A percentile compares a stretch with the other conserved stretches of the same genome.
phyloP scores from a whole-genome alignment of 2,888 invertebrate species.

The Digitonthophagus gazella region DNA sequence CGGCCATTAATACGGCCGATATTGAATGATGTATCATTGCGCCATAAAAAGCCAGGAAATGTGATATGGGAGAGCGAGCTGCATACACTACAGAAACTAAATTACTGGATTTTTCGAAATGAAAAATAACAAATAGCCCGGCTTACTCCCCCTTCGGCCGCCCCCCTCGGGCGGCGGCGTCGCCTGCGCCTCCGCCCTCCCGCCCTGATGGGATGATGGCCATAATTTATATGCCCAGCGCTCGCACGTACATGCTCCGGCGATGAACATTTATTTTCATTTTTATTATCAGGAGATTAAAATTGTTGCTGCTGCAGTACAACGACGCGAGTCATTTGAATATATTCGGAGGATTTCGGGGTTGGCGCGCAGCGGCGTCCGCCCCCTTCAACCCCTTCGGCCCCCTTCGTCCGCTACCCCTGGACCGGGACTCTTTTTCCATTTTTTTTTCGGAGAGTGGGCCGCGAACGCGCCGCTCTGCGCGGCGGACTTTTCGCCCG shows the following conservation, averaged over 20 bases:
- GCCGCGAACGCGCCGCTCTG: neutral
- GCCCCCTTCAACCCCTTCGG: neutral
- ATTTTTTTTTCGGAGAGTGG: slow-evolving; percentile 11
- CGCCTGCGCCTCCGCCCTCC: slow-evolving; percentile 31
- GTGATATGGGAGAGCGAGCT: slow-evolving; percentile 50
- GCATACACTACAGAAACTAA: slow-evolving; percentile 52
- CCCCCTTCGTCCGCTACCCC: slow-evolving; percentile 10
- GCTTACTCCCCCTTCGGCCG: slow-evolving; percentile 42
- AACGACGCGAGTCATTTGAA: slow-evolving; percentile 48
- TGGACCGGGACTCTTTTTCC: neutral
- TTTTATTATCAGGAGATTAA: slow-evolving; percentile 55
- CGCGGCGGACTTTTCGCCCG: slow-evolving; percentile 13
- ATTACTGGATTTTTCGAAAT: slow-evolving; percentile 55
- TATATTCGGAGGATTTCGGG: slow-evolving; percentile 32
- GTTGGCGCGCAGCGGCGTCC: neutral
- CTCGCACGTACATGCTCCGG: slow-evolving; percentile 46
- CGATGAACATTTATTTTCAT: slow-evolving; percentile 54
- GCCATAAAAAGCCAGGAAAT: slow-evolving; percentile 55
- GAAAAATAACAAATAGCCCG: slow-evolving; percentile 55
- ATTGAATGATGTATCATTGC: slow-evolving; percentile 56
- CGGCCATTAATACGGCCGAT: slow-evolving; percentile 51
- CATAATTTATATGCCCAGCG: slow-evolving; percentile 49
- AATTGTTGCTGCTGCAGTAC: slow-evolving; percentile 54
- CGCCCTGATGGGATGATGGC: slow-evolving; percentile 52
- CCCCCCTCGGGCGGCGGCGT: slow-evolving; percentile 11